Conservation (phyloP, 2,797 vertebrate species). For the Momotus momota region DNA sequence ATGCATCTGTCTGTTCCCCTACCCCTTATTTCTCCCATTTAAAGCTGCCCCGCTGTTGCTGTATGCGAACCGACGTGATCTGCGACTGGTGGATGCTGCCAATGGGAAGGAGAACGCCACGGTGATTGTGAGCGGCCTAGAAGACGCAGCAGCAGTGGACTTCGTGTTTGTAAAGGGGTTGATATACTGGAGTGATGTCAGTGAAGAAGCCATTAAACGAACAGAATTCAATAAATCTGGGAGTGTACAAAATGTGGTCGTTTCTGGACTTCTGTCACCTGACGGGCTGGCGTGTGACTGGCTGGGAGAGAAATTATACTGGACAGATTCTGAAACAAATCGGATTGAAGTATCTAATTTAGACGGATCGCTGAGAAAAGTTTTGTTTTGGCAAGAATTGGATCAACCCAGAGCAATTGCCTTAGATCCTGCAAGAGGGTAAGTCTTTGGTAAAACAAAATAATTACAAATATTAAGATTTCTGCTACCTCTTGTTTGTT, state of each 20-base stretch:
- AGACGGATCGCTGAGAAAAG: constrained; percentile 91
- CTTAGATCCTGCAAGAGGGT: constrained; percentile 94
- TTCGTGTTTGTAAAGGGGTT: constrained; percentile 88
- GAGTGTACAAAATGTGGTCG: constrained; percentile 85
- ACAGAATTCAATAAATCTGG: constrained; percentile 88
- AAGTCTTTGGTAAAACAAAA: constrained; percentile 73
- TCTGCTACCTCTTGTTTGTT: neutral
- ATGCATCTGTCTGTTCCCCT: neutral
- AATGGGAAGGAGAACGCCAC: constrained; percentile 90
- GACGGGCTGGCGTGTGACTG: constrained; percentile 97
- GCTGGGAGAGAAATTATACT: constrained; percentile 95
- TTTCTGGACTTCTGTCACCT: constrained; percentile 92
- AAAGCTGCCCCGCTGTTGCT: constrained; percentile 91
- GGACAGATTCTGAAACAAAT: constrained; percentile 98
- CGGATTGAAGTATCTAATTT: constrained; percentile 95
- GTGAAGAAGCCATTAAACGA: constrained; percentile 96
- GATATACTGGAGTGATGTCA: constrained; percentile 98
- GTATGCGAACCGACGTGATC: constrained; percentile 94
- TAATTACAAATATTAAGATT: neutral
- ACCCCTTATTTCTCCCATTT: neutral
- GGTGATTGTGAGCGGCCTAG: constrained; percentile 91
- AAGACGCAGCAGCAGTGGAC: constrained; percentile 97
- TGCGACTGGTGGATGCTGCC: constrained; percentile 91
- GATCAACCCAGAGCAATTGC: constrained; percentile 97
- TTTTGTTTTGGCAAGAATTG: constrained; percentile 97